These are phyloP conservation scores for Pterostichus madidus DNA, from an alignment of 2,888 invertebrate genomes.

Conservation along the genomic window DNA sequence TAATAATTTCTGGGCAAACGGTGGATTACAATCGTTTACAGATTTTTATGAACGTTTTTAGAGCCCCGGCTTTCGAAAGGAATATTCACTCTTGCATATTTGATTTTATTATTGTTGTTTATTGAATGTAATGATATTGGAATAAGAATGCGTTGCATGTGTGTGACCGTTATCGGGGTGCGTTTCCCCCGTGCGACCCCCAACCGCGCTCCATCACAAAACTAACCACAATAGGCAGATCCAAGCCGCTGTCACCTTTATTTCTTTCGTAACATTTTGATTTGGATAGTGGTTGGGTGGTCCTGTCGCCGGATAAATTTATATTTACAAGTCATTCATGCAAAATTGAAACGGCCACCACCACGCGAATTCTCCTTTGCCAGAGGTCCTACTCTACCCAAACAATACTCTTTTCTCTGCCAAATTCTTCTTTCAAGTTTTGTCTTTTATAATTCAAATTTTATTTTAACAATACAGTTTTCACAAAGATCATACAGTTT, in stretches of 20 bases:
- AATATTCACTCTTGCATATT: too few species aligned
- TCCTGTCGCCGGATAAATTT: constrained; percentile 49
- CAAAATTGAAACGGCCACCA: background rate
- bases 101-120: too few species aligned
- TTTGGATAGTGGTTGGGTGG: constrained; percentile 50
- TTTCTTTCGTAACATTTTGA: constrained; percentile 41
- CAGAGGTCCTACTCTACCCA: background rate
- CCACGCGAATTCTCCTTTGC: background rate
- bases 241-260: constrained; percentile 37
- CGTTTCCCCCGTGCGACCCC: background rate
- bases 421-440: background rate
- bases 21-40: too few species aligned
- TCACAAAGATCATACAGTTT: too few species aligned
- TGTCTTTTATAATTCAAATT: background rate
- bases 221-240: constrained; percentile 43
- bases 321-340: constrained; percentile 30
- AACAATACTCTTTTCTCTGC: background rate
- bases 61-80: too few species aligned
- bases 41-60: too few species aligned
- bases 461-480: background rate
- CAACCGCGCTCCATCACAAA: background rate
- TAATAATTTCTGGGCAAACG: too few species aligned
- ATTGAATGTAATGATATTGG: too few species aligned
- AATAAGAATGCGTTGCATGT: too few species aligned
- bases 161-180: too few species aligned